Base-by-base conservation (phyloP, 2,797 vertebrate genomes). In the Mionectes olivaceus region DNA sequence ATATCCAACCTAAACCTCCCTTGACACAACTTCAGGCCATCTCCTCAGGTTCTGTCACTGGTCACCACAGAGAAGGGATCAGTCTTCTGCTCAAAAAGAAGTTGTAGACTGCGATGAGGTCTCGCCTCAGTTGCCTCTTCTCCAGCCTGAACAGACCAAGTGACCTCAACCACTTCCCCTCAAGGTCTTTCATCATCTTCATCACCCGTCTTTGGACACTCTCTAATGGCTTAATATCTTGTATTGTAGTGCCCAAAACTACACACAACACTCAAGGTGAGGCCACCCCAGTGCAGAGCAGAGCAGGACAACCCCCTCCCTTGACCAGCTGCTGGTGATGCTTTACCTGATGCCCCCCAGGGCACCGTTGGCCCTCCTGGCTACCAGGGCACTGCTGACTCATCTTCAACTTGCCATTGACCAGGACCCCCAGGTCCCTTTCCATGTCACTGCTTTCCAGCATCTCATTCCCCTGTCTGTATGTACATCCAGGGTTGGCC, bases 311-410 rank as follows among this genome's bases (percentile, higher is more conserved):
- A n/a, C n/a, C 41, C 19, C 60, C 14, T n/a, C 30, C 41, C 30
- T 44, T 5, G 32, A 24, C 61, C n/a, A n/a, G n/a, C 2, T 1
- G 7, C 22, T 64, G 43, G 43, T 1, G 2, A 25, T 64, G 41
- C 43, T 46, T 44, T 64, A 10, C 30, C 32, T n/a, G 30, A n/a
- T 64, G 43, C 8, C 32, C 30, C 32, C 32, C 32, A 13, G 61
- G 32, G 46, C 22, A 46, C 0, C 0, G 22, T 46, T 44, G 43
- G 32, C 43, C 11, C 22, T 44, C 11, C 22, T 64, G 61, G 41
- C 61, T 64, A 16, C 32, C 61, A n/a, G 43, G 41, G 16, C 41
- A n/a, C 61, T 64, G 41, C 61, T 64, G 41, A 44, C 32, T 44
- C 22, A 9, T 6, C 17, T 64, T 23, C 41, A n/a, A n/a, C 30